Percentiles rank a stretch among this genome's conserved stretches.
Conservation (phyloP, 2,113 vertebrate species). For the Gasterosteus aculeatus region DNA sequence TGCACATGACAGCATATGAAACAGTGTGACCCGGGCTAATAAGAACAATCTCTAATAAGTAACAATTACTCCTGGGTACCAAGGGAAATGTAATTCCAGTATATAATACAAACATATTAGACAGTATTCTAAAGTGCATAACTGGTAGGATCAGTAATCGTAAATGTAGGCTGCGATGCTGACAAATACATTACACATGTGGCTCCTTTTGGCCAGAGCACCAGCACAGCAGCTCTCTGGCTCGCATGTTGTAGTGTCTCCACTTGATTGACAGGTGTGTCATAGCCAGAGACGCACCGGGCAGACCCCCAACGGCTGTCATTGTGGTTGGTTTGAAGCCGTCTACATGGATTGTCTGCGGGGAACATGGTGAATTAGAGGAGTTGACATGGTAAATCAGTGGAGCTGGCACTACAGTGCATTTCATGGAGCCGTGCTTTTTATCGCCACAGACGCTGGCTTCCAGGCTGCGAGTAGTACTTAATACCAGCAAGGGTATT, state of each 20-base stretch:
- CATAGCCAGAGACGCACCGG: conserved; percentile 75
- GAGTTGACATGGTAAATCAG: conserved; percentile 80
- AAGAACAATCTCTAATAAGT: conserved; percentile 17
- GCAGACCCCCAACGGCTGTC: conserved; percentile 76
- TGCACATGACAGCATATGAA: neutral
- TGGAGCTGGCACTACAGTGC: conserved; percentile 64
- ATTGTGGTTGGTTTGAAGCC: conserved; percentile 73
- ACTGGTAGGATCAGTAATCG: conserved; percentile 36
- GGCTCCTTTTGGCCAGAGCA: conserved; percentile 53
- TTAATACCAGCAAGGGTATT: conserved; percentile 56
- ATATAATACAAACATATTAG: conserved; percentile 13
- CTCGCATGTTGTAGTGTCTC: conserved; percentile 63
- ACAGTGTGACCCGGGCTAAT: conserved; percentile 12
- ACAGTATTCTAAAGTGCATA: conserved; percentile 13
- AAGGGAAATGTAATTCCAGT: neutral
- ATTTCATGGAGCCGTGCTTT: conserved; percentile 67
- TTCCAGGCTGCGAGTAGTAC: conserved; percentile 57
- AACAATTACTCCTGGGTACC: neutral
- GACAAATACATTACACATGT: conserved; percentile 53
- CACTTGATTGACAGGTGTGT: conserved; percentile 77
- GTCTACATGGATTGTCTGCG: conserved; percentile 76
- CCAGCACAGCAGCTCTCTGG: conserved; percentile 55
- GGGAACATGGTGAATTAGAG: conserved; percentile 79
- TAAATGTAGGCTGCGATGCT: conserved; percentile 41
- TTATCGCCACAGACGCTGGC: conserved; percentile 57